Base-by-base conservation (phyloP, 2,797 vertebrate genomes). In the Melanotaenia maccullochi region DNA sequence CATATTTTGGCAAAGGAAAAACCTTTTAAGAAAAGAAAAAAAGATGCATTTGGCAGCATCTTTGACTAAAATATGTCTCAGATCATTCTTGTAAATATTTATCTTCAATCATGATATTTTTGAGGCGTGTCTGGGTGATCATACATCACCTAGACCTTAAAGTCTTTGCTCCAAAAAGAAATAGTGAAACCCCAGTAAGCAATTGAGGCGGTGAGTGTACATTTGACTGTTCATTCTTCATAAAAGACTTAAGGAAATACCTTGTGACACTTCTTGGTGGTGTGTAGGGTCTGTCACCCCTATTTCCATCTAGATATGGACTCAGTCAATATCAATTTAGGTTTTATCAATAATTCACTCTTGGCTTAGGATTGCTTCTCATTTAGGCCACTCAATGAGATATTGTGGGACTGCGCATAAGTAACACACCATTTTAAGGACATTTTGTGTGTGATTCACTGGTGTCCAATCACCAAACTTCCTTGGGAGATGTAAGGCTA, bases 301-400 rank as follows among this genome's bases (percentile, higher is more conserved):
- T 32, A 65, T 83, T 84, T 78, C 58, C 79, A 68, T 64, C 61
- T 61, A 67, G 75, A 90, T 93, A 87, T 80, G 89, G 86, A 86
- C 76, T 87, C 69, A 82, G 90, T 95, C 94, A 91, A 94, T 95
- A 94, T 77, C 82, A 91, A 90, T 92, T 90, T 90, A 94, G 91
- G 67, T 78, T 90, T 78, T 93, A 93, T 95, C 92, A 94, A 94
- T 96, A 95, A 94, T 94, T 95, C 89, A 93, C 89, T 84, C 82
- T 92, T 85, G 83, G 85, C 81, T 91, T 91, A 90, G 82, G 68
- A 89, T 90, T 85, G 82, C 77, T 70, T 78, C 85, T 89, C 59
- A 86, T 89, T 84, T 79, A 78, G 86, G 86, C 83, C 84, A 86
- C 72, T 40, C 47, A n/a, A 16, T 60, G 13, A 42, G n/a, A 32